These are phyloP conservation scores for Otolemur crassicaudatus DNA, from an alignment of 2,797 vertebrate genomes.

Conservation along the genomic window DNA sequence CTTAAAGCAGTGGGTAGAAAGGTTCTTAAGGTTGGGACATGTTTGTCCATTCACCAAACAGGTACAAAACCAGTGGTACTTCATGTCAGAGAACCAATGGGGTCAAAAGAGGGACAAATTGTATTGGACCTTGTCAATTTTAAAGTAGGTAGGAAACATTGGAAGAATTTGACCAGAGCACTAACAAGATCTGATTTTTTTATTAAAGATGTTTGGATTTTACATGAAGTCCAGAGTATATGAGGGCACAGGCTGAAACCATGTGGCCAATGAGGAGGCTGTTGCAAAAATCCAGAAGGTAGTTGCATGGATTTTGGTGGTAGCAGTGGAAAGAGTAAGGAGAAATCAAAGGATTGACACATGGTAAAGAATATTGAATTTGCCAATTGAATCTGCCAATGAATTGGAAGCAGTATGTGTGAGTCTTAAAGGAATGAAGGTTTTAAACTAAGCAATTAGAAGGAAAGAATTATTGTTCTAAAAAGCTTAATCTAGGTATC, in stretches of 20 bases:
- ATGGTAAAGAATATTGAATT: neutral
- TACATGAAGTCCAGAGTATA: neutral
- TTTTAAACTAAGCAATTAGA: neutral
- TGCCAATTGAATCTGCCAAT: neutral
- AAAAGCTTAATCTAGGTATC: neutral
- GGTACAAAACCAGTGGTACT: neutral
- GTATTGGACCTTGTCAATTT: neutral
- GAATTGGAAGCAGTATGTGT: neutral
- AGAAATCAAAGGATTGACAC: neutral
- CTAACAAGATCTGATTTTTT: neutral
- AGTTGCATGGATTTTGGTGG: neutral
- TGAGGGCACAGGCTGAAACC: neutral
- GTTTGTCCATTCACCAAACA: neutral
- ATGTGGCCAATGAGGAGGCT: neutral
- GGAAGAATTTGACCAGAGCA: neutral
- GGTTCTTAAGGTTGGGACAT: neutral
- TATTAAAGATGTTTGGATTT: neutral
- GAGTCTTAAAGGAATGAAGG: neutral
- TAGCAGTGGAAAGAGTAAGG: neutral
- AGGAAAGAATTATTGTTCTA: neutral
- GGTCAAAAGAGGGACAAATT: neutral
- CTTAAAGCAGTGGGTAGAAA: neutral
- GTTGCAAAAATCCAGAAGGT: neutral
- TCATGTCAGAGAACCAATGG: neutral
- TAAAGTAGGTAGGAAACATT: neutral